Conservation (phyloP, 2,113 vertebrate species). For the Megaceryle torquata region DNA sequence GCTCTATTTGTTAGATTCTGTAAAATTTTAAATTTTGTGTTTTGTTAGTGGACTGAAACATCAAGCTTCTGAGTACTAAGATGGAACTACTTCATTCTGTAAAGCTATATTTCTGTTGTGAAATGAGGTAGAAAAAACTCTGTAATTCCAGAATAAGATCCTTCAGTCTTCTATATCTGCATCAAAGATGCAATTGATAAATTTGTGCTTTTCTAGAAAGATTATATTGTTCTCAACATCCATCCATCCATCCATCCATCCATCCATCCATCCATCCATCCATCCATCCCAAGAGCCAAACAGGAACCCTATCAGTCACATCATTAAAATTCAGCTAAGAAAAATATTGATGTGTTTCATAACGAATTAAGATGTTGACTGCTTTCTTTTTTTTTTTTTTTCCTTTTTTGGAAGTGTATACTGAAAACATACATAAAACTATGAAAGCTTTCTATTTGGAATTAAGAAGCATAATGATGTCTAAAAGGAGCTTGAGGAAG, state of each 20-base stretch:
- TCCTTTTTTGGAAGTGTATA: not conserved
- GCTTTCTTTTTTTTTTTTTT: not conserved
- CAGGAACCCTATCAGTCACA: not conserved
- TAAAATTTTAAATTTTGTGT: not conserved
- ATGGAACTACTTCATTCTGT: not conserved
- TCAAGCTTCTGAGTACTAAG: not conserved
- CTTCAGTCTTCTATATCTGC: not conserved
- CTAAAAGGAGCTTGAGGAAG: not conserved
- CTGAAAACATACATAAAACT: not conserved
- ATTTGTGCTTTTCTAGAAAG: not conserved
- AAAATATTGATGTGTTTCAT: not conserved
- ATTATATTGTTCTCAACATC: not conserved
- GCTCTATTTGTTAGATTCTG: not conserved
- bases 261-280: not conserved
- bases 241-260: not conserved
- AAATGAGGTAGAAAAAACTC: not conserved
- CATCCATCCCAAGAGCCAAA: not conserved
- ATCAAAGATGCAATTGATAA: not conserved
- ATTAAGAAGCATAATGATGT: not conserved
- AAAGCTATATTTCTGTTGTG: not conserved
- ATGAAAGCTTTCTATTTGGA: not conserved
- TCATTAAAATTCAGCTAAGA: not conserved
- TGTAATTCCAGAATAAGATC: not conserved
- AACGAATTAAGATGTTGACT: not conserved
- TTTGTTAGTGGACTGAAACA: not conserved